These are phyloP conservation scores for Ephialtes manifestator DNA, from an alignment of 2,888 invertebrate species.

Conservation along the genomic window DNA sequence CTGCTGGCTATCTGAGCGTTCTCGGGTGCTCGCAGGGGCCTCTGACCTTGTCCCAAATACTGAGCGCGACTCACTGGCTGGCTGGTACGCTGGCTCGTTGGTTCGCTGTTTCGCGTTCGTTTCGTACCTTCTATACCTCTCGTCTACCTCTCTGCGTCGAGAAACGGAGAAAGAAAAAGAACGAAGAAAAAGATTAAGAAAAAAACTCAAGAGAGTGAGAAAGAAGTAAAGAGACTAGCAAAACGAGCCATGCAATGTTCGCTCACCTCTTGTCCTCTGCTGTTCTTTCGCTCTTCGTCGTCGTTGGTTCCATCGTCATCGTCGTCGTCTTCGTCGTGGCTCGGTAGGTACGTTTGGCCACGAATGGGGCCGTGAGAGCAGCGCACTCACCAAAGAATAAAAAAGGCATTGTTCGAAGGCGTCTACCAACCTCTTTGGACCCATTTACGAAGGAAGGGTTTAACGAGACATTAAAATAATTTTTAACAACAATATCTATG, in stretches of 20 bases:
- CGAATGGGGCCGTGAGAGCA: conserved; percentile 66
- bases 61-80: conserved; percentile 78
- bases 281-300: conserved; percentile 33
- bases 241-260: conserved; percentile 39
- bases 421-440: conserved; percentile 30
- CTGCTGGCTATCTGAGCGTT: conserved; percentile 73
- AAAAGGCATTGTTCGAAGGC: conserved; percentile 55
- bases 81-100: conserved; percentile 76
- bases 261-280: conserved; percentile 29
- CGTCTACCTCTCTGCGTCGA: conserved; percentile 59
- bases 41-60: conserved; percentile 86
- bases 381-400: conserved; percentile 56
- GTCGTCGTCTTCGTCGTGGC: conserved; percentile 60
- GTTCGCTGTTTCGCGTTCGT: conserved; percentile 74
- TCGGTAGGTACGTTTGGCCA: conserved; percentile 67
- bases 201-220: conserved; percentile 44
- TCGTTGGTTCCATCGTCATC: conserved; percentile 30
- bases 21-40: conserved; percentile 81
- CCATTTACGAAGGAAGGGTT: background rate
- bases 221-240: conserved; percentile 23
- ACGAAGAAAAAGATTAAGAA: conserved; percentile 9
- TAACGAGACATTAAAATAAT: conserved; percentile 15
- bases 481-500: background rate
- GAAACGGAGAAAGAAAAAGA: conserved; percentile 22
- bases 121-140: conserved; percentile 57